These are phyloP conservation scores for Ailurus styani DNA, from an alignment of 2,113 vertebrate species.

Conservation along the genomic window DNA sequence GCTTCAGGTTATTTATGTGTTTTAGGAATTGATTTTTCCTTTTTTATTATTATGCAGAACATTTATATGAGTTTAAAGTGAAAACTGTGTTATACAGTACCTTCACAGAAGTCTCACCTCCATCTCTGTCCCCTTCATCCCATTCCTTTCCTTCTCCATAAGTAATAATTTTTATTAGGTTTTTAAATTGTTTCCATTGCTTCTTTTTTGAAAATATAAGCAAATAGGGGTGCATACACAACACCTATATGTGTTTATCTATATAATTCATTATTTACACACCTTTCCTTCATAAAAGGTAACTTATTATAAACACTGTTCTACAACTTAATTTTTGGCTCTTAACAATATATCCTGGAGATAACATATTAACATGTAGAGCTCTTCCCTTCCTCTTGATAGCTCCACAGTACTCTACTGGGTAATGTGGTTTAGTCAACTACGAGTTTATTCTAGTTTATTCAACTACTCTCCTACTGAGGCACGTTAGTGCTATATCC, in stretches of 20 bases:
- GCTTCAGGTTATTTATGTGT: constrained; percentile 16
- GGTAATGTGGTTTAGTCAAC: not conserved
- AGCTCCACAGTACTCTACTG: not conserved
- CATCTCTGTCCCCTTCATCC: constrained; percentile 5
- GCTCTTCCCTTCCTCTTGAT: constrained; percentile 23
- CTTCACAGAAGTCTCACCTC: not conserved
- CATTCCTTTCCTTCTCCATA: not conserved
- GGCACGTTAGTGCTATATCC: not conserved
- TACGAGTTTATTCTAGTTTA: not conserved
- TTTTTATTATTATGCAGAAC: constrained; percentile 34
- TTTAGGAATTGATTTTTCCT: not conserved
- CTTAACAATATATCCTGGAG: constrained; percentile 27
- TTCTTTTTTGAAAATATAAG: constrained; percentile 44
- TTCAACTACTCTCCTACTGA: not conserved
- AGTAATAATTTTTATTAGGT: constrained; percentile 34
- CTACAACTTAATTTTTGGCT: constrained; percentile 21
- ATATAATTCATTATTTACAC: not conserved
- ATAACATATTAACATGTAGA: constrained; percentile 13
- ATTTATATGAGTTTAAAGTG: constrained; percentile 25
- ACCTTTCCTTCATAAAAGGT: not conserved
- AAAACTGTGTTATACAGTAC: constrained; percentile 14
- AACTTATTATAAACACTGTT: constrained; percentile 6
- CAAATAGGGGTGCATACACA: not conserved
- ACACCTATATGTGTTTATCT: not conserved
- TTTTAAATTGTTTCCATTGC: not conserved